phyloP scores from a whole-genome alignment of 2,888 invertebrate species.

The Hololepta plana region DNA sequence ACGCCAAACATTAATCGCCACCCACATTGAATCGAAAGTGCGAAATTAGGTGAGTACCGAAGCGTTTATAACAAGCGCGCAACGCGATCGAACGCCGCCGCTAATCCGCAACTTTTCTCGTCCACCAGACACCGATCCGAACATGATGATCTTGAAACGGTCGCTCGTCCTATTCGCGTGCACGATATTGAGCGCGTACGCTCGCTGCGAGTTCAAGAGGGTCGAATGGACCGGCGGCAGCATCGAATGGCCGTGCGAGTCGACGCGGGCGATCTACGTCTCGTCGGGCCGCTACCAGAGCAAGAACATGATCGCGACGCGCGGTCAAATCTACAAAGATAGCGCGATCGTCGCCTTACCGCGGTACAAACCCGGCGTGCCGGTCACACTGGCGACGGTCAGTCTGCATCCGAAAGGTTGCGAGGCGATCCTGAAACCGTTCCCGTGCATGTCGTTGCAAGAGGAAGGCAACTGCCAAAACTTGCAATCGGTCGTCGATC shows the following conservation, averaged over 20 bases:
- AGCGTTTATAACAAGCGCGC: too few species aligned
- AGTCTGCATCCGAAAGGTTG: slow-evolving; percentile 29
- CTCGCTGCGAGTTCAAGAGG: too few species aligned
- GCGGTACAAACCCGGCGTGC: slow-evolving; percentile 42
- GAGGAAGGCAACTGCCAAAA: slow-evolving; percentile 43
- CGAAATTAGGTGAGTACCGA: too few species aligned
- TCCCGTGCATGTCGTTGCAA: slow-evolving; percentile 44
- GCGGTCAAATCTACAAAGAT: slow-evolving; percentile 36
- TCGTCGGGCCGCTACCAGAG: slow-evolving; percentile 35
- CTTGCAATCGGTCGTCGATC: slow-evolving; percentile 52
- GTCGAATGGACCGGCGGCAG: slow-evolving; percentile 18
- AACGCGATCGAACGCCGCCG: too few species aligned
- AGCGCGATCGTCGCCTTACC: slow-evolving; percentile 37
- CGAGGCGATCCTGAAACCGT: slow-evolving; percentile 34
- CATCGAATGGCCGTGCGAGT: slow-evolving; percentile 31
- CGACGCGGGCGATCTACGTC: slow-evolving; percentile 36
- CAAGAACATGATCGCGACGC: slow-evolving; percentile 40
- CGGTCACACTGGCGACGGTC: slow-evolving; percentile 44
- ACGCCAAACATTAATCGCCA: too few species aligned
- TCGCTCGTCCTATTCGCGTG: too few species aligned
- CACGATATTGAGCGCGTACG: too few species aligned
- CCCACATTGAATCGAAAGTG: too few species aligned
- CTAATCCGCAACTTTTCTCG: too few species aligned
- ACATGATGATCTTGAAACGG: too few species aligned
- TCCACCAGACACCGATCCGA: too few species aligned